Evolutionary conservation across 2,113 vertebrate genomes (phyloP), one percentile per base, ranked within the genome.

Genomic region (Tupaia tana): DNA sequence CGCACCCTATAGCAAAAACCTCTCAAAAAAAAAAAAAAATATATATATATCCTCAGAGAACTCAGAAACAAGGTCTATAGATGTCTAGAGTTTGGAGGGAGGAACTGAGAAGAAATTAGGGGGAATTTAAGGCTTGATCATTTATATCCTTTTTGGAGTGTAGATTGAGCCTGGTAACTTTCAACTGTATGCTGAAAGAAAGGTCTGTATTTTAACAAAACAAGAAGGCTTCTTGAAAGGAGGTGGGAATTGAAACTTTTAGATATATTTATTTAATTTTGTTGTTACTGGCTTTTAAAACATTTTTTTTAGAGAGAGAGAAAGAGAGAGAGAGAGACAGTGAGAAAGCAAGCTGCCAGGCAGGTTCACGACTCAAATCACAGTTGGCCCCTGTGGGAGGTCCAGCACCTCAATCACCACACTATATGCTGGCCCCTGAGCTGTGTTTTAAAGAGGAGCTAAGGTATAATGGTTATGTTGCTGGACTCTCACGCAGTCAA

Each of bases 171-270:
- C 25, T 87, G 66, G 56, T 80, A 87, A 77, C 63, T 31, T 78
- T 86, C 19, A 84, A 84, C 15, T 58, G 13, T 77, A 22, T 77
- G 34, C 86, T 87, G 61, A 70, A 66, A 94, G 67, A 75, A 80
- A 82, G 12, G 27, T 73, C 70, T 87, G 19, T 92, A 95, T 94
- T 95, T 85, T 29, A 69, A 84, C 78, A 67, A 77, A 74, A 43
- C 43, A 54, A 90, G 85, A 74, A 70, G 24, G 31, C 59, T 96
- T 93, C 78, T 34, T 59, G 43, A 89, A 94, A 58, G 67, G 75
- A n/a, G n/a, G n/a, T n/a, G n/a, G n/a, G n/a, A n/a, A n/a, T n/a
- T n/a, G n/a, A n/a, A n/a, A n/a, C n/a, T n/a, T n/a, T n/a, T n/a
- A n/a, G n/a, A n/a, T n/a, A n/a, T n/a, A n/a, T n/a, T 43, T 43